Conservation (phyloP, 1,140 invertebrate species). For the Zaprionus lachaisei region DNA sequence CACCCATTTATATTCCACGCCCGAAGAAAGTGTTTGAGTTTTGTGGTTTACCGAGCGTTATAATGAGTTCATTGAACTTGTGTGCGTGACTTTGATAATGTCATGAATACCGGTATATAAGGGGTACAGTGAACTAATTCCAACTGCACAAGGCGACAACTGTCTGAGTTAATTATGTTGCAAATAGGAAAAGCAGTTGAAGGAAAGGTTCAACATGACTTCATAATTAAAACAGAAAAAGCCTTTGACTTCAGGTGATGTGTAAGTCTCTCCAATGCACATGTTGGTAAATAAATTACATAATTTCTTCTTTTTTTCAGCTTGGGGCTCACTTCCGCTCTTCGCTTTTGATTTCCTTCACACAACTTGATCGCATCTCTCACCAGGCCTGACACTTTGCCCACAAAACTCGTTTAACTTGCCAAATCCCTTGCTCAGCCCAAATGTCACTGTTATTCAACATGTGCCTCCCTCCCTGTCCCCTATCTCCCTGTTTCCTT, state of each 20-base stretch:
- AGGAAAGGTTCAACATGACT: not conserved
- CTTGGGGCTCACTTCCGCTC: not conserved
- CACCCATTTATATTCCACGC: conserved; percentile 60
- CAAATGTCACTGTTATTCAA: conserved; percentile 22
- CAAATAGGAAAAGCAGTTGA: conserved; percentile 1
- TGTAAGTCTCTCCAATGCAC: not conserved
- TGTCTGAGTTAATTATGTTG: conserved; percentile 22
- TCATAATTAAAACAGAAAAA: not conserved
- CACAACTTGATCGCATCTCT: not conserved
- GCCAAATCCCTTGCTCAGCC: conserved; percentile 1
- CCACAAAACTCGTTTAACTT: conserved; percentile 26
- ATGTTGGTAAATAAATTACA: not conserved
- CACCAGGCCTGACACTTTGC: conserved; percentile 6
- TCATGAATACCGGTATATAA: conserved; percentile 3
- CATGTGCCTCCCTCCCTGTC: not conserved
- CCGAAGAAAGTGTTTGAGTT: conserved; percentile 17
- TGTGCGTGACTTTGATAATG: conserved; percentile 54
- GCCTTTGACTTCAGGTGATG: not conserved
- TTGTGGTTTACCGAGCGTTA: conserved; percentile 57
- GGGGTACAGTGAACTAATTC: conserved; percentile 15
- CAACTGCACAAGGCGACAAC: conserved; percentile 4
- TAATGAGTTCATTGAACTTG: conserved; percentile 72
- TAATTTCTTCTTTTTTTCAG: not conserved
- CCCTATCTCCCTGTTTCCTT: too few relatives aligned
- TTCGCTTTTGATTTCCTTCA: not conserved